Evolutionary conservation across 2,888 invertebrate species (phyloP).

Genomic region (Eucera pruinosa): DNA sequence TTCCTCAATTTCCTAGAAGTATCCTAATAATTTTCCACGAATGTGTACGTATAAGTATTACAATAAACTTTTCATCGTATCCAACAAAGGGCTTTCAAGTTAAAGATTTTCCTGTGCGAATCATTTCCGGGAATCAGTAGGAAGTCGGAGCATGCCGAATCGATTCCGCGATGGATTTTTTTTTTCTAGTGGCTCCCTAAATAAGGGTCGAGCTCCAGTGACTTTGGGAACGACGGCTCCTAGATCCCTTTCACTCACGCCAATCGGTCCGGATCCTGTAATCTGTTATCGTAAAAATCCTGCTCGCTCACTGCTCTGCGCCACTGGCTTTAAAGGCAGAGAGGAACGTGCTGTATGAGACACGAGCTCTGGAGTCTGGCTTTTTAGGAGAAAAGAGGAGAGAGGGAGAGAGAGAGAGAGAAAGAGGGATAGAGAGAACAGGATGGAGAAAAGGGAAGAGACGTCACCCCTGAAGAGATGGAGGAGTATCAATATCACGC

Average conservation of each 20-base stretch:
- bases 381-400: conserved; percentile 31
- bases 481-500: conserved; percentile 82
- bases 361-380: conserved; percentile 47
- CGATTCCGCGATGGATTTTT: conserved; percentile 55
- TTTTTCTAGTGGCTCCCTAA: conserved; percentile 12
- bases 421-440: too few relatives aligned
- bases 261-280: conserved; percentile 73
- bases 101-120: background rate
- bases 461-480: conserved; percentile 76
- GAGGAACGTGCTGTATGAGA: conserved; percentile 55
- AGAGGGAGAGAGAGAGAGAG: too few relatives aligned
- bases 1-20: too few relatives aligned
- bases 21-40: too few relatives aligned
- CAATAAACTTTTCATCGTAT: too few relatives aligned
- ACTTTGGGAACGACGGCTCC: conserved; percentile 59
- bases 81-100: too few relatives aligned
- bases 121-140: conserved; percentile 13
- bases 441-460: conserved; percentile 65
- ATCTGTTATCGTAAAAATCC: conserved; percentile 81
- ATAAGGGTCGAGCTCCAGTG: conserved; percentile 50
- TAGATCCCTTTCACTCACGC: conserved; percentile 63
- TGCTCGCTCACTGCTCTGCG: conserved; percentile 72
- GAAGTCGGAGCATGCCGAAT: conserved; percentile 5
- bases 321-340: conserved; percentile 70
- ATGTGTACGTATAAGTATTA: too few relatives aligned